phyloP scores from a whole-genome alignment of 1,140 invertebrate genomes.

The Andricus grossulariae region DNA sequence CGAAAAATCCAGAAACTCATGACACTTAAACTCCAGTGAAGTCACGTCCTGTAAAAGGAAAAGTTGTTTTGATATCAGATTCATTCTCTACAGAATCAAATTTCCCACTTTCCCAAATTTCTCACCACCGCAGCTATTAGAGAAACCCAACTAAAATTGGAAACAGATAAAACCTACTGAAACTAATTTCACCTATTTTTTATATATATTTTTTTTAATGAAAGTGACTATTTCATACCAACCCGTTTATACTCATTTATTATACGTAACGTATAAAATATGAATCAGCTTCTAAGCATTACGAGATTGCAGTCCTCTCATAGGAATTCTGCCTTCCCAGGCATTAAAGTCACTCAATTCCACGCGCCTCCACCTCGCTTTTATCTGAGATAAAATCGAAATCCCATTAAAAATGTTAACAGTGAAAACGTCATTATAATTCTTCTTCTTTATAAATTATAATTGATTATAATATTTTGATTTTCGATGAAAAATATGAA shows the following conservation, averaged over 20 bases:
- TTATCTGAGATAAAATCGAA: neutral
- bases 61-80: neutral
- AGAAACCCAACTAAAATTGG: too few relatives aligned
- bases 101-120: too few relatives aligned
- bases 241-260: constrained; percentile 4
- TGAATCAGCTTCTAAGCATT: constrained; percentile 25
- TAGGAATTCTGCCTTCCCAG: constrained; percentile 7
- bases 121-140: too few relatives aligned
- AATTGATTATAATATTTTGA: too few relatives aligned
- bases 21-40: neutral
- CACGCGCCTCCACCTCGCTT: neutral
- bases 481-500: too few relatives aligned
- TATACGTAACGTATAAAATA: constrained; percentile 10
- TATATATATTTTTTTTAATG: neutral
- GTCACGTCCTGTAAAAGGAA: constrained; percentile 14
- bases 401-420: neutral
- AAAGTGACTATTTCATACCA: constrained; percentile 22
- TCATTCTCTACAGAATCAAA: too few relatives aligned
- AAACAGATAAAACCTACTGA: too few relatives aligned
- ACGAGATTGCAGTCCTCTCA: constrained; percentile 10
- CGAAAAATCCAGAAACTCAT: constrained; percentile 11
- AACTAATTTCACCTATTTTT: too few relatives aligned
- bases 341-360: constrained; percentile 29
- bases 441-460: too few relatives aligned
- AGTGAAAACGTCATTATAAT: neutral